Evolutionary conservation across 2,797 vertebrate genomes (phyloP).

Genomic region (Propithecus perrieri): DNA sequence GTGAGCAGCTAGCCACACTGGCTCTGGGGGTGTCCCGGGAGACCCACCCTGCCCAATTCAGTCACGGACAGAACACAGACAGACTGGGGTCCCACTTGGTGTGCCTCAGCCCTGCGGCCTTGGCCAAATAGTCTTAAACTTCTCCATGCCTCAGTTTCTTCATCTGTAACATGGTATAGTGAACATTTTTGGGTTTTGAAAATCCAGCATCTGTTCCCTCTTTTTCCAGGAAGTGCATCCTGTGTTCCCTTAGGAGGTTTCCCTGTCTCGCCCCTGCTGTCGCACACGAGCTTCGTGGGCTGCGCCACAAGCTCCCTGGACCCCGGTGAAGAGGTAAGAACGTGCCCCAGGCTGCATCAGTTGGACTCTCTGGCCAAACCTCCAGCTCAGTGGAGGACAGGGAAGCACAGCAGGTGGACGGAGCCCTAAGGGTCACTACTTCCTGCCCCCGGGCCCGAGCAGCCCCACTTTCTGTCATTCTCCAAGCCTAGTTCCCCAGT

Average conservation of each 20-base stretch:
- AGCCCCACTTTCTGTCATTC: background rate
- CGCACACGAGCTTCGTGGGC: no score
- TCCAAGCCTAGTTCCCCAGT: background rate
- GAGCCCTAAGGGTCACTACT: background rate
- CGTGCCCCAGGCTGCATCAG: accelerated
- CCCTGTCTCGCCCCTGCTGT: background rate
- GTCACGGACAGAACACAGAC: background rate
- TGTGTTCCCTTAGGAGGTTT: background rate
- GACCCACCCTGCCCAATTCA: background rate
- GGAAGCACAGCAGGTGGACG: background rate
- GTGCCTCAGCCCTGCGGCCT: background rate
- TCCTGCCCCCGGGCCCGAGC: background rate
- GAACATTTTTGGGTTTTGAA: background rate
- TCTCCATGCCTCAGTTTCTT: background rate
- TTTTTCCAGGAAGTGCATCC: background rate
- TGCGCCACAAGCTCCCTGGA: background rate
- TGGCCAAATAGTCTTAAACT: background rate
- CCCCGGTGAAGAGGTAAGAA: background rate
- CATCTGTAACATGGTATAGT: background rate
- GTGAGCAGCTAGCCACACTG: background rate
- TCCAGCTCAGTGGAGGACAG: background rate
- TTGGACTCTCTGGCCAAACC: background rate
- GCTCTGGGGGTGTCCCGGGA: background rate
- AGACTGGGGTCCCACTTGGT: background rate
- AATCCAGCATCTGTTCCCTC: background rate